These are phyloP conservation scores for Cossypha dichroa DNA, from an alignment of 2,797 vertebrate genomes.

Conservation along the genomic window DNA sequence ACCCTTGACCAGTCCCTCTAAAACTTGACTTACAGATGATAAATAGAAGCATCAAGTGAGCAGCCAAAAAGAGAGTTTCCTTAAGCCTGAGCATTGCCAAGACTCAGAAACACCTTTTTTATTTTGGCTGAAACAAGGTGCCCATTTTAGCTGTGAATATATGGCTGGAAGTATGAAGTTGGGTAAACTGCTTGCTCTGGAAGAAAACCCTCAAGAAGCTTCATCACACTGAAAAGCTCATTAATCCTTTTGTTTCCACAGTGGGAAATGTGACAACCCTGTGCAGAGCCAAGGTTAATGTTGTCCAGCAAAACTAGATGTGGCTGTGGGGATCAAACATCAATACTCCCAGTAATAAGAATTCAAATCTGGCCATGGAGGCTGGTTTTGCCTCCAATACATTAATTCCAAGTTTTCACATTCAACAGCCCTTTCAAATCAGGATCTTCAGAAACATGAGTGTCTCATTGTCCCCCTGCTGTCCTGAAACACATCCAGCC, in stretches of 20 bases:
- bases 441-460: not conserved
- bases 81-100: not conserved
- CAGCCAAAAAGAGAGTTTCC: not conserved
- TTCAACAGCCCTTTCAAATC: not conserved
- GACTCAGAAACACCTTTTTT: not conserved
- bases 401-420: not conserved
- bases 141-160: not conserved
- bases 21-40: not conserved
- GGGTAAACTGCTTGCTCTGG: not conserved
- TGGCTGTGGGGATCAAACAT: not conserved
- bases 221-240: not conserved
- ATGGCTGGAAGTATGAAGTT: not conserved
- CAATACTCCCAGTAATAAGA: not conserved
- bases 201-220: not conserved
- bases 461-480: not conserved
- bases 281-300: not conserved
- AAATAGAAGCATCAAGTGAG: not conserved
- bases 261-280: not conserved
- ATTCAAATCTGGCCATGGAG: not conserved
- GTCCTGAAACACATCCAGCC: not conserved
- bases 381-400: not conserved
- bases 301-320: not conserved
- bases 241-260: not conserved
- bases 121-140: not conserved
- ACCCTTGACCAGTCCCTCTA: not conserved